Conservation (phyloP, 2,888 invertebrate species). For the Orthosia gracilis region DNA sequence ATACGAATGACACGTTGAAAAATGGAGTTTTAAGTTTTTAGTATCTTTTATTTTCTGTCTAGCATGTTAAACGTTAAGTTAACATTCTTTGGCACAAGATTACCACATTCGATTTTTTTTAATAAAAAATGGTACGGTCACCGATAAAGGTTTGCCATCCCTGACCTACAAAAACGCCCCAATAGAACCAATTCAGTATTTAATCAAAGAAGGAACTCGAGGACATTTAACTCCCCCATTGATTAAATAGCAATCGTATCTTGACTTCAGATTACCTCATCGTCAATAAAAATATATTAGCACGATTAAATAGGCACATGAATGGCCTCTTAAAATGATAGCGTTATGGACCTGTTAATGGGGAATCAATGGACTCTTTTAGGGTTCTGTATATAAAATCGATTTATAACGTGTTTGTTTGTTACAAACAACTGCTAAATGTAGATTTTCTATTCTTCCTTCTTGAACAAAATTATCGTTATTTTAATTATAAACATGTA, state of each 20-base stretch:
- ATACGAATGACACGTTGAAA: too few relatives aligned
- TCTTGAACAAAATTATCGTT: too few relatives aligned
- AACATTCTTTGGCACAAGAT: too few relatives aligned
- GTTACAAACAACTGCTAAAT: neutral
- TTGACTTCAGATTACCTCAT: conserved; percentile 62
- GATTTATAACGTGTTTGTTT: neutral
- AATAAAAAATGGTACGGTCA: too few relatives aligned
- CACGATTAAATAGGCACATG: conserved; percentile 45
- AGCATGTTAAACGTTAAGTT: too few relatives aligned
- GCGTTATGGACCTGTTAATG: conserved; percentile 41
- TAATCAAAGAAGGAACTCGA: conserved; percentile 50
- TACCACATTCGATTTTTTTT: too few relatives aligned
- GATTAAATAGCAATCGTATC: conserved; percentile 54
- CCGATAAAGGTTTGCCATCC: too few relatives aligned
- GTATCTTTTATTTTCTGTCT: too few relatives aligned
- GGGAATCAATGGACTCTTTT: conserved; percentile 26
- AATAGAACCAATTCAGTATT: conserved; percentile 48
- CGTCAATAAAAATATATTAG: conserved; percentile 66
- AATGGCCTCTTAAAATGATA: conserved; percentile 51
- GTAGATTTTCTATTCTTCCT: too few relatives aligned
- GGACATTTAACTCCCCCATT: conserved; percentile 45
- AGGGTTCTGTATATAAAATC: conserved; percentile 1
- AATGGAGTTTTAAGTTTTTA: too few relatives aligned
- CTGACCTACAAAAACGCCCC: conserved; percentile 42
- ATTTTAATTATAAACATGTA: too few relatives aligned